These are phyloP conservation scores for Chymomyza fuscimana DNA, from an alignment of 2,888 invertebrate species.

Conservation along the genomic window DNA sequence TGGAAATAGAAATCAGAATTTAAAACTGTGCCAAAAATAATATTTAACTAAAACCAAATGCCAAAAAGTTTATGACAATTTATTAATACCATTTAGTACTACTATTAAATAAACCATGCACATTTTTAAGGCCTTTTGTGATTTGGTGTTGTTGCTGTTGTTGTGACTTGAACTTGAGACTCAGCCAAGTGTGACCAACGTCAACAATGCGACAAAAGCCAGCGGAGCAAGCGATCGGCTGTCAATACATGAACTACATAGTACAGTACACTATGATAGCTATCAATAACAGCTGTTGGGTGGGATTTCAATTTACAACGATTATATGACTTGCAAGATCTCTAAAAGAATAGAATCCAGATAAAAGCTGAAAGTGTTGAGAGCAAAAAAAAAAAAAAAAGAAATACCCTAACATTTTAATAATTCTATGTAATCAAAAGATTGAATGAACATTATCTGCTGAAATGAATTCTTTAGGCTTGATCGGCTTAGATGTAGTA, in stretches of 20 bases:
- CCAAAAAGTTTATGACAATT: constrained; percentile 32
- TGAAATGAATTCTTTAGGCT: too few relatives aligned
- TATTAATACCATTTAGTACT: constrained; percentile 28
- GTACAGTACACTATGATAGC: background rate
- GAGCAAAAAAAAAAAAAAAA: background rate
- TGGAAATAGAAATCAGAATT: constrained; percentile 22
- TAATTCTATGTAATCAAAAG: too few relatives aligned
- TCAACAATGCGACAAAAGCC: constrained; percentile 15
- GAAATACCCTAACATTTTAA: too few relatives aligned
- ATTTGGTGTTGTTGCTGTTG: constrained; percentile 5
- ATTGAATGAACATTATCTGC: too few relatives aligned
- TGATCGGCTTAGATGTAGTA: too few relatives aligned
- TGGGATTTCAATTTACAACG: background rate
- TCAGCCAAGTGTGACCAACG: constrained; percentile 50
- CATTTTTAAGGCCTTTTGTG: constrained; percentile 31
- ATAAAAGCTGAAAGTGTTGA: background rate
- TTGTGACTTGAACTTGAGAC: constrained; percentile 52
- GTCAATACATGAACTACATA: background rate
- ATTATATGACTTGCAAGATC: background rate
- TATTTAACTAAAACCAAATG: constrained; percentile 46
- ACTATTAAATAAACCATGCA: constrained; percentile 49
- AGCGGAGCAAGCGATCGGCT: background rate
- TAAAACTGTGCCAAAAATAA: constrained; percentile 60
- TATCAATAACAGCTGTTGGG: background rate
- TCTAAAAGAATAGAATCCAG: background rate